Conservation (phyloP, 2,888 invertebrate genomes). For the Noctuana brunneofusca region DNA sequence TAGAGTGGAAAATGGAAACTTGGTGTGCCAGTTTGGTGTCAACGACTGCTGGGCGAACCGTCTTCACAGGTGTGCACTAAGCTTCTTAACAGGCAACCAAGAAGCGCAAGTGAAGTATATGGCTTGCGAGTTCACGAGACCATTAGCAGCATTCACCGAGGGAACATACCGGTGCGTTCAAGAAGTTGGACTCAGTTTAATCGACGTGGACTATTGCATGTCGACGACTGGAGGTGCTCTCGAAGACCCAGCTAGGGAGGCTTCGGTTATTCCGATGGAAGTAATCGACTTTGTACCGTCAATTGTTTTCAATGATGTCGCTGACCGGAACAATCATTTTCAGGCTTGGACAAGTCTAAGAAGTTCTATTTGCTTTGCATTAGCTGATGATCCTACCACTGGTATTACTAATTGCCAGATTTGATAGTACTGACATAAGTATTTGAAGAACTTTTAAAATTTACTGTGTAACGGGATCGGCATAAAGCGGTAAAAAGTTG, state of each 20-base stretch:
- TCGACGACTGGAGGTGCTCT: constrained; percentile 54
- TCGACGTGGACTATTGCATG: constrained; percentile 62
- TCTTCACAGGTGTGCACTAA: constrained; percentile 65
- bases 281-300: constrained; percentile 61
- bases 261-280: constrained; percentile 57
- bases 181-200: constrained; percentile 53
- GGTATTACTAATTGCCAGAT: constrained; percentile 46
- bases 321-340: constrained; percentile 45
- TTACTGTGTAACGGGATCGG: no score
- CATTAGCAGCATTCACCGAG: constrained; percentile 49
- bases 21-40: constrained; percentile 59
- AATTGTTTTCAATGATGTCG: constrained; percentile 58
- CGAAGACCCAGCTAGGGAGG: constrained; percentile 54
- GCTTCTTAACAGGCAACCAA: constrained; percentile 55
- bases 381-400: constrained; percentile 56
- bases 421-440: no score
- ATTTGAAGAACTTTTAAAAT: no score
- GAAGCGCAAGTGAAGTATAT: constrained; percentile 65
- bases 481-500: no score
- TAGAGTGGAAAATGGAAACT: constrained; percentile 47
- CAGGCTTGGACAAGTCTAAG: constrained; percentile 48
- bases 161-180: constrained; percentile 61
- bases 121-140: constrained; percentile 63
- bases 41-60: constrained; percentile 73
- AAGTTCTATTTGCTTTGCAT: constrained; percentile 60